Evolutionary conservation across 2,113 vertebrate genomes (phyloP).

Genomic region (Edolisoma coerulescens): DNA sequence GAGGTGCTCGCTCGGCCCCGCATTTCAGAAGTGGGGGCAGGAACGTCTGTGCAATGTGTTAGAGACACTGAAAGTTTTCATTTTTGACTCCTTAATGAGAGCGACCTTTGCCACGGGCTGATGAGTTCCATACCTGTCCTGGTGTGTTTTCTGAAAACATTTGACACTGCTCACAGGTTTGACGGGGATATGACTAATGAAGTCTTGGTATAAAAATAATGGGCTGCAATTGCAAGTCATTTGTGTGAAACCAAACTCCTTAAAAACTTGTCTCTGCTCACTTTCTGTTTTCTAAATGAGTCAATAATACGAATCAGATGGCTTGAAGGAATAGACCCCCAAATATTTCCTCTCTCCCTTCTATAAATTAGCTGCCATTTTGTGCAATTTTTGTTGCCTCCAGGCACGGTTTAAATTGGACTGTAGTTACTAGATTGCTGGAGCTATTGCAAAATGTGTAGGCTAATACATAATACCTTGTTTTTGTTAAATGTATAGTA

Average conservation of each 20-base stretch:
- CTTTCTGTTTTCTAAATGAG: constrained; percentile 85
- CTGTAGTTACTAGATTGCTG: constrained; percentile 79
- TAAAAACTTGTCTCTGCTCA: constrained; percentile 86
- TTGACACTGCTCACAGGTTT: constrained; percentile 87
- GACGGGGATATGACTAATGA: constrained; percentile 99
- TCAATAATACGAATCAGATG: constrained; percentile 86
- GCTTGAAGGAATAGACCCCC: constrained; percentile 75
- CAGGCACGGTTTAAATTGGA: constrained; percentile 80
- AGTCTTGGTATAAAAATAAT: constrained; percentile 95
- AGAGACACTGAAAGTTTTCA: constrained; percentile 97
- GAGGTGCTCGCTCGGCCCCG: constrained; percentile 71
- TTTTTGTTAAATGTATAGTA: constrained; percentile 80
- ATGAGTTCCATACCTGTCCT: constrained; percentile 99
- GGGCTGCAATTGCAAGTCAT: constrained; percentile 84
- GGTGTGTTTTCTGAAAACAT: constrained; percentile 85
- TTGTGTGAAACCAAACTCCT: constrained; percentile 80
- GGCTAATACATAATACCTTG: constrained; percentile 82
- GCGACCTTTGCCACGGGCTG: constrained; percentile 91
- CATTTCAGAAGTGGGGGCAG: constrained; percentile 73
- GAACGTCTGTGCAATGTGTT: constrained; percentile 82
- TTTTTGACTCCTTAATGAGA: constrained; percentile 98
- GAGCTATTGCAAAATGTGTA: constrained; percentile 78
- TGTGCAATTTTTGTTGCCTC: constrained; percentile 81
- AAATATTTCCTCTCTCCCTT: constrained; percentile 77
- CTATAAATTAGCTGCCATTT: constrained; percentile 83